Evolutionary conservation across 2,113 vertebrate species (phyloP).

Genomic region (Pterocles burchelli): DNA sequence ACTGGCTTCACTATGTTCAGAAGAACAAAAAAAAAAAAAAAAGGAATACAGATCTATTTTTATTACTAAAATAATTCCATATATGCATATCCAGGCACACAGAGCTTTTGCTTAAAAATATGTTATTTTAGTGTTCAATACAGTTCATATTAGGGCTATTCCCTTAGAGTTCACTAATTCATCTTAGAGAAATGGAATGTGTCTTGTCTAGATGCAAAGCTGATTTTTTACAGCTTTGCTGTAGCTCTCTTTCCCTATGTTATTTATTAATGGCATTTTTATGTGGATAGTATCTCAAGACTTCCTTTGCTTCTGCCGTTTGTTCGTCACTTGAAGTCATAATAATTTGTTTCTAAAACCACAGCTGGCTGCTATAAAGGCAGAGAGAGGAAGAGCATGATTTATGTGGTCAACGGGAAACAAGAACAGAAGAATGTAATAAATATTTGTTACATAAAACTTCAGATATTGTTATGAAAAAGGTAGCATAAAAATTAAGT

Average conservation of each 20-base stretch:
- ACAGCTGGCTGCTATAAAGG: slow-evolving; percentile 43
- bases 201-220: background rate
- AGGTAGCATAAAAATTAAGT: slow-evolving; percentile 43
- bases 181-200: background rate
- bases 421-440: slow-evolving; percentile 19
- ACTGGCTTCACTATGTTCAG: background rate
- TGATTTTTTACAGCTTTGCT: background rate
- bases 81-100: background rate
- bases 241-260: background rate
- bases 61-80: background rate
- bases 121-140: background rate
- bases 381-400: slow-evolving; percentile 29
- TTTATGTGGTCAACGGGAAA: slow-evolving; percentile 29
- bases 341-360: slow-evolving; percentile 52
- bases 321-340: slow-evolving; percentile 39
- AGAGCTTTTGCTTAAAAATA: background rate
- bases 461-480: slow-evolving; percentile 28
- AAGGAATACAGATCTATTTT: background rate
- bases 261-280: slow-evolving; percentile 32
- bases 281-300: slow-evolving; percentile 5
- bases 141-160: background rate
- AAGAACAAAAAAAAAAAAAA: background rate
- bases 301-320: slow-evolving; percentile 41
- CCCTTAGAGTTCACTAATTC: background rate
- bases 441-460: slow-evolving; percentile 33